Base-by-base conservation (phyloP, 1,140 invertebrate genomes). In the Drosophila mojavensis region DNA sequence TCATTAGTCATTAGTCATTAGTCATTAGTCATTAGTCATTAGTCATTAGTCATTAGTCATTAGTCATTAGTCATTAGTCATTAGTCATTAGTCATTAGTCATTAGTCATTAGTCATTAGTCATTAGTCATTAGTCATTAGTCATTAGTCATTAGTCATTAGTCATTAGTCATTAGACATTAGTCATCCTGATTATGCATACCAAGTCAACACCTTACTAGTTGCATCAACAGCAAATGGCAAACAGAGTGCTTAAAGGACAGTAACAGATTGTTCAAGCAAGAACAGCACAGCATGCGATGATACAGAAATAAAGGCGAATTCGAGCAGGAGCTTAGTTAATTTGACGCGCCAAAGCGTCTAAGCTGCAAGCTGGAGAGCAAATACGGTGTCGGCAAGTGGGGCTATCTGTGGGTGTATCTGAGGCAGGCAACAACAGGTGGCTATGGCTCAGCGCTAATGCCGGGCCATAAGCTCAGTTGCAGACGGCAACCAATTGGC, bases 401-500 rank as follows among this genome's bases (percentile, higher is more conserved):
- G 36, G 36, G 36, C 11, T 39, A 39, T 39, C 36, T 9, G 7
- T 5, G 24, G 51, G n/a, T 6, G 5, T 17, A 45, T 13, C 60
- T 10, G n/a, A 15, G 51, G 53, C 47, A 36, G 54, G 48, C 30
- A 64, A 65, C 73, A 75, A 75, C 73, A 75, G 73, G 73, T 75
- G 73, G 69, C 61, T 62, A 17, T 28, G 60, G 72, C 67, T 75
- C 39, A 75, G 55, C 28, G 47, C 20, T 63, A 70, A 75, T 75
- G 66, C 54, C 45, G 28, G 26, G 66, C 53, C 60, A 47, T 75
- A 75, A 75, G 60, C 67, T 64, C 54, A 71, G 60, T 17, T 75
- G 72, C 72, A 75, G 60, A 75, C 60, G 60, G 45, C 59, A 70
- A 47, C 67, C 66, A 75, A 75, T 75, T 75, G 66, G 54, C 20